phyloP scores from a whole-genome alignment of 1,140 invertebrate species.

The Condylostylus longicornis region DNA sequence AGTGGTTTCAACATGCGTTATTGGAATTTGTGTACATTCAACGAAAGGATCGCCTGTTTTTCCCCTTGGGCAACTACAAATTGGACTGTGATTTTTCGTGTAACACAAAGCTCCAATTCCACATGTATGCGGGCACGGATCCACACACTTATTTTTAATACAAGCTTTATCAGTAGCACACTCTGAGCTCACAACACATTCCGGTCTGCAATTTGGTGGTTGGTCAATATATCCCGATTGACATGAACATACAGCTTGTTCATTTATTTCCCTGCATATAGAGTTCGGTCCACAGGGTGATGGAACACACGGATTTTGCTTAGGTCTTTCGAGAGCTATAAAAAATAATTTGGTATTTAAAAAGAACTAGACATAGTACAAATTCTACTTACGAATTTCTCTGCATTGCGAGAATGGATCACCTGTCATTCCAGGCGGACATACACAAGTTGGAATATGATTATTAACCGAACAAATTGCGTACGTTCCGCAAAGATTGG shows the following conservation, averaged over 20 bases:
- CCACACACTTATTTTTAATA: constrained; percentile 52
- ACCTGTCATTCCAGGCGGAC: constrained; percentile 54
- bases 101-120: constrained; percentile 43
- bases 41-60: constrained; percentile 54
- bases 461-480: constrained; percentile 58
- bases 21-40: constrained; percentile 26
- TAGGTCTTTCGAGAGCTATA: constrained; percentile 33
- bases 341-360: no score
- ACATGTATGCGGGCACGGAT: constrained; percentile 55
- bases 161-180: constrained; percentile 53
- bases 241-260: constrained; percentile 53
- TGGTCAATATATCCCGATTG: constrained; percentile 55
- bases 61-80: constrained; percentile 44
- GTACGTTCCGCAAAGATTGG: constrained; percentile 52
- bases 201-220: constrained; percentile 57
- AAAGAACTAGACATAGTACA: no score
- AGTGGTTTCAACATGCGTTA: constrained; percentile 35
- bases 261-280: constrained; percentile 47
- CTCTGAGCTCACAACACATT: constrained; percentile 48
- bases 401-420: constrained; percentile 67
- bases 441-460: constrained; percentile 61
- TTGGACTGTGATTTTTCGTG: constrained; percentile 45
- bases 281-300: constrained; percentile 56
- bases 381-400: no score
- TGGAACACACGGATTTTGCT: constrained; percentile 38